Evolutionary conservation across 2,113 vertebrate genomes (phyloP).

Genomic region (Vireo altiloquus): DNA sequence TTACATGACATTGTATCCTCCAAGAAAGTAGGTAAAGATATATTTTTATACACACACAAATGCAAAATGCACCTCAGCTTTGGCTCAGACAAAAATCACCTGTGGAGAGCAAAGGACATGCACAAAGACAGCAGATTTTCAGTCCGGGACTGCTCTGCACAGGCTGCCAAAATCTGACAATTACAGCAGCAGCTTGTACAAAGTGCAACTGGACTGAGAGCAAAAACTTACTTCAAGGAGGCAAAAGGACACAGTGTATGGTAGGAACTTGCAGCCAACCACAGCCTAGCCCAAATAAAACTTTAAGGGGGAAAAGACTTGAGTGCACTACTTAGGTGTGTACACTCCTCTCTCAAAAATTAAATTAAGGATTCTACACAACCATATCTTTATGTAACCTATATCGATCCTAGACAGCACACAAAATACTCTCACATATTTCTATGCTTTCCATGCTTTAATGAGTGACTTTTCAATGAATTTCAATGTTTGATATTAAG

Average conservation of each 20-base stretch:
- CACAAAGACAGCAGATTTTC: not conserved
- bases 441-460: not conserved
- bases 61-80: not conserved
- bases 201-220: not conserved
- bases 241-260: not conserved
- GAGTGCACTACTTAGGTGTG: not conserved
- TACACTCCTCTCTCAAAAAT: not conserved
- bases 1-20: not conserved
- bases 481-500: not conserved
- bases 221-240: not conserved
- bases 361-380: not conserved
- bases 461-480: not conserved
- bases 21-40: not conserved
- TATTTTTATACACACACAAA: conserved; percentile 13
- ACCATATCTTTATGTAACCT: not conserved
- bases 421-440: not conserved
- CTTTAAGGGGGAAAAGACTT: not conserved
- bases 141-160: not conserved
- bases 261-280: not conserved
- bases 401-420: not conserved
- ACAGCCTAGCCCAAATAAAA: not conserved
- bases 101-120: not conserved
- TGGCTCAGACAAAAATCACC: not conserved
- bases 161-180: not conserved
- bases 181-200: not conserved